Conservation (phyloP, 2,797 vertebrate genomes). For the Oreonectes daqikongensis region DNA sequence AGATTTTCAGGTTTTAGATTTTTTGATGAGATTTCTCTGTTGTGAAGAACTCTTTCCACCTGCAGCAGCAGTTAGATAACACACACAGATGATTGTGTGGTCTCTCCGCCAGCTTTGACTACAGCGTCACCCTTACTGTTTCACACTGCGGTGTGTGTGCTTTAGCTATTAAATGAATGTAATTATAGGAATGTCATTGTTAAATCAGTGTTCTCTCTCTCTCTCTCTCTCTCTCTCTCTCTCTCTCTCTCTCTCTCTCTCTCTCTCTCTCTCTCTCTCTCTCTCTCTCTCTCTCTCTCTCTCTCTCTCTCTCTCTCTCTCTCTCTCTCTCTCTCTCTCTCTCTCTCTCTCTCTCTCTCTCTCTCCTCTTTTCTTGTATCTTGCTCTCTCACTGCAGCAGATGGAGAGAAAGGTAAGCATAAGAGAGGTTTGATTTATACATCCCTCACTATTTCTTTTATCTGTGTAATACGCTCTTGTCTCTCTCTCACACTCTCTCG, state of each 20-base stretch:
- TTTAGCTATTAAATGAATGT: slow-evolving; percentile 60
- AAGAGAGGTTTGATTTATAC: slow-evolving; percentile 43
- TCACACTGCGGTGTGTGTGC: slow-evolving; percentile 52
- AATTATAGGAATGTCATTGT: slow-evolving; percentile 32
- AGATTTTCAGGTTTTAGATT: slow-evolving; percentile 38
- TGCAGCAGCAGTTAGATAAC: slow-evolving; percentile 32
- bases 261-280: slow-evolving; percentile 48
- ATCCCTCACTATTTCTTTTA: slow-evolving; percentile 42
- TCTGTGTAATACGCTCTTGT: slow-evolving; percentile 7
- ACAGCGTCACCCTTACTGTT: slow-evolving; percentile 11
- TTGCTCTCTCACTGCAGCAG: slow-evolving; percentile 79
- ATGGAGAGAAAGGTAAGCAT: slow-evolving; percentile 82
- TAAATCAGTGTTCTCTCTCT: slow-evolving; percentile 53
- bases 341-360: slow-evolving; percentile 48
- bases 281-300: slow-evolving; percentile 48
- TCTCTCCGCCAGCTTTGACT: neutral
- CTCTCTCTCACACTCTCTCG: neutral
- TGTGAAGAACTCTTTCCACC: slow-evolving; percentile 7
- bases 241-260: slow-evolving; percentile 52
- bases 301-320: slow-evolving; percentile 51
- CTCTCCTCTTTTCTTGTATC: slow-evolving; percentile 29
- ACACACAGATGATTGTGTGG: neutral
- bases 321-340: slow-evolving; percentile 52
- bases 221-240: slow-evolving; percentile 44
- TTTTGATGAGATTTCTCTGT: slow-evolving; percentile 37